Percentiles rank a stretch among this genome's conserved stretches.
phyloP scores from a whole-genome alignment of 2,888 invertebrate genomes.

The Thyatira batis region DNA sequence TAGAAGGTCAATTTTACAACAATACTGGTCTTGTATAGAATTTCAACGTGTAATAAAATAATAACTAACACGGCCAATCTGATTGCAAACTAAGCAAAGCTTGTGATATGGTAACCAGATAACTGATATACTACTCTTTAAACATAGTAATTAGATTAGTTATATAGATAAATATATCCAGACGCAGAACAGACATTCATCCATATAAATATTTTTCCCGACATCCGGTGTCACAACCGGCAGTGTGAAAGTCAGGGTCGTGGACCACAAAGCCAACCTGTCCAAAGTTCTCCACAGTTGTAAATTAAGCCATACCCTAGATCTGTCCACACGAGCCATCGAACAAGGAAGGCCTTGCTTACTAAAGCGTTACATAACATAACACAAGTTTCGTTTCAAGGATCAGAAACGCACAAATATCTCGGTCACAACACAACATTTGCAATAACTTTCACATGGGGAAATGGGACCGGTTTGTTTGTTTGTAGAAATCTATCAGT shows the following conservation, averaged over 20 bases:
- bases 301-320: background rate
- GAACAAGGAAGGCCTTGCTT: background rate
- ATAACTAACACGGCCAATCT: too few species aligned
- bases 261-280: too few species aligned
- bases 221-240: too few species aligned
- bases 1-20: background rate
- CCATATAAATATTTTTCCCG: too few species aligned
- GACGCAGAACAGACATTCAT: too few species aligned
- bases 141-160: too few species aligned
- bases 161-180: too few species aligned
- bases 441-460: conserved; percentile 44
- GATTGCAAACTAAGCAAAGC: too few species aligned
- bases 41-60: too few species aligned
- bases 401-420: background rate
- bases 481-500: conserved; percentile 44
- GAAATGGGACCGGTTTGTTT: conserved; percentile 27
- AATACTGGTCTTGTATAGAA: background rate
- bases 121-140: too few species aligned
- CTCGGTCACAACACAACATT: conserved; percentile 3
- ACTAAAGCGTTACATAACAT: background rate
- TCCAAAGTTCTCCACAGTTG: background rate
- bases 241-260: too few species aligned
- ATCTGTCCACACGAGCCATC: background rate
- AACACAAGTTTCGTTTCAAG: conserved; percentile 5
- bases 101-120: too few species aligned